Evolutionary conservation across 2,888 invertebrate genomes (phyloP).

Genomic region (Daptonema setosum): DNA sequence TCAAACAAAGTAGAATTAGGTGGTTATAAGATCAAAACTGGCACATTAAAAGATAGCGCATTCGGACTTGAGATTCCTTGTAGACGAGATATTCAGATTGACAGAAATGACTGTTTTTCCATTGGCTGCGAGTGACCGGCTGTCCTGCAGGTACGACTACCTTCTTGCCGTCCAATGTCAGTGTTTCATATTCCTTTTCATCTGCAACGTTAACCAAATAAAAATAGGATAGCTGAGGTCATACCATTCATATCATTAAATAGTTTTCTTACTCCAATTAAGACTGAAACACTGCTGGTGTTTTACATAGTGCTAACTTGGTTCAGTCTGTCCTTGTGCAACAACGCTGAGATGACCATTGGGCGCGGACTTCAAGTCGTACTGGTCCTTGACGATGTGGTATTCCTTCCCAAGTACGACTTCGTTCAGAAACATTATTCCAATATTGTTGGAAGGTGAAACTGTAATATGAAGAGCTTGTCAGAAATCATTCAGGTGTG

Average conservation of each 20-base stretch:
- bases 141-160: slow-evolving; percentile 29
- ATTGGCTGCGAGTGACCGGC: slow-evolving; percentile 14
- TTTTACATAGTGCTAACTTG: too few species aligned
- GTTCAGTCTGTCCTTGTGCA: slow-evolving; percentile 28
- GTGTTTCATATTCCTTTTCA: slow-evolving; percentile 19
- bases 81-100: slow-evolving; percentile 31
- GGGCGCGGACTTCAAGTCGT: slow-evolving; percentile 26
- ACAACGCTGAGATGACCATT: slow-evolving; percentile 27
- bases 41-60: slow-evolving; percentile 27
- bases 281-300: background rate
- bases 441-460: slow-evolving; percentile 20
- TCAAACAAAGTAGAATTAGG: slow-evolving; percentile 10
- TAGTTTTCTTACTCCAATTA: background rate
- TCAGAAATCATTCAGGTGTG: too few species aligned
- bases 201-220: slow-evolving; percentile 17
- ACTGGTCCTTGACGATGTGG: slow-evolving; percentile 23
- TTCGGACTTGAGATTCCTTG: slow-evolving; percentile 28
- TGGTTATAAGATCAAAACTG: too few species aligned
- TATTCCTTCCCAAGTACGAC: slow-evolving; percentile 31
- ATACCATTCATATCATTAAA: background rate
- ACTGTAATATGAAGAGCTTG: too few species aligned
- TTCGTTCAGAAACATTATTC: slow-evolving; percentile 33
- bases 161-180: slow-evolving; percentile 25
- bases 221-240: too few species aligned
- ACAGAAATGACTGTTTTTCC: slow-evolving; percentile 17